A percentile compares a stretch with the other conserved stretches of the same genome.
Conservation (phyloP, 2,888 invertebrate species). For the Acleris laterana region DNA sequence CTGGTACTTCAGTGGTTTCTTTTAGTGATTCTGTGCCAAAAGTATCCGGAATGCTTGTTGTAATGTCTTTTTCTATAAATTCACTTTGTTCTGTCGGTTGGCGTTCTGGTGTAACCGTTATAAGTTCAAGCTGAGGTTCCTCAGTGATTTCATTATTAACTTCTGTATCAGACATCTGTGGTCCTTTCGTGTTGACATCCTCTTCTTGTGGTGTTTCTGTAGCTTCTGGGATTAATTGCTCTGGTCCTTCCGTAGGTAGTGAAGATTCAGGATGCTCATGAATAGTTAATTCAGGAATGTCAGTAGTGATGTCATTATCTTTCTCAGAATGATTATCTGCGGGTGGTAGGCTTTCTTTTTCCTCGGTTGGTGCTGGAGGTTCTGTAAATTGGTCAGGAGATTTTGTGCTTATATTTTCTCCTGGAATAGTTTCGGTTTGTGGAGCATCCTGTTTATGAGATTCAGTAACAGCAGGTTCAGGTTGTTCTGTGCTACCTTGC, state of each 20-base stretch:
- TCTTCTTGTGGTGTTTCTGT: conserved; percentile 28
- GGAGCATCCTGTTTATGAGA: background rate
- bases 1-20: background rate
- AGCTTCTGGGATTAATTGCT: conserved; percentile 24
- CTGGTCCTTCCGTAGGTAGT: conserved; percentile 16
- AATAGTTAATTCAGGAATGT: conserved; percentile 28
- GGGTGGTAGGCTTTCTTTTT: conserved; percentile 33
- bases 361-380: conserved; percentile 25
- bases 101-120: conserved; percentile 7
- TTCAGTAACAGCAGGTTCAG: conserved; percentile 19
- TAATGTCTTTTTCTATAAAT: conserved; percentile 10
- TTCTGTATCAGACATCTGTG: too few species aligned
- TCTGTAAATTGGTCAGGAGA: conserved; percentile 28
- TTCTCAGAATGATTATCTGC: background rate
- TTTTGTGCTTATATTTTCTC: conserved; percentile 13
- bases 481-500: conserved; percentile 9
- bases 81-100: conserved; percentile 12
- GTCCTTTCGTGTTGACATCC: too few species aligned
- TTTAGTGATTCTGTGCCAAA: conserved; percentile 10
- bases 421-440: conserved; percentile 5
- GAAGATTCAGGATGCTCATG: conserved; percentile 24
- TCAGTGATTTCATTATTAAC: too few species aligned
- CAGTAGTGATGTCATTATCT: conserved; percentile 12
- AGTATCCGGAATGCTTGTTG: conserved; percentile 7
- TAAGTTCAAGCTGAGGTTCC: background rate